Base-by-base conservation (phyloP, 2,113 vertebrate genomes). In the Rhinoderma darwinii region DNA sequence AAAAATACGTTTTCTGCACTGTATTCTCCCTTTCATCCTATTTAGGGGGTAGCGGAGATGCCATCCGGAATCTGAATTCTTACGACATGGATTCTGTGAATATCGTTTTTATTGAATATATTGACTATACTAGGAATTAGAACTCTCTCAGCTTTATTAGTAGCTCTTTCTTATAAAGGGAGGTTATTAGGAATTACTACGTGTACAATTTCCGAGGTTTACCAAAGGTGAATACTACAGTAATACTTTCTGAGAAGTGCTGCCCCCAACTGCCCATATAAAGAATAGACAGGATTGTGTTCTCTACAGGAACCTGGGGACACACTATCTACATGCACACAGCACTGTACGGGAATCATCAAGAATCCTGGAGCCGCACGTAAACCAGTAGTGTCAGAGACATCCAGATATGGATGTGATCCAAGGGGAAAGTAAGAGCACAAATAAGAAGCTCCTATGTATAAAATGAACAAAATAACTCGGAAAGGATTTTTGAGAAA, bases 371-470 rank as follows among this genome's bases (percentile, higher is more conserved):
- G 35, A 41, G 66, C 63, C 63, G 14, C 68, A 17, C 54, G 56
- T 41, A 74, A 18, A 54, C 47, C 66, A 84, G 7, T 4, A 74
- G 35, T 50, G 30, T 84, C 83, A 39, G 83, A 59, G 50, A 51
- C 20, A 73, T 83, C 25, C 47, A 83, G 61, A 51, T 35, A 83
- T 51, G 63, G 82, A 37, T 30, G 20, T 0, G 50, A 72, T 51
- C 82, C 82, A 83, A 30, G 68, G 3, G n/a, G 14, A 51, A 15
- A n/a, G n/a, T 12, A 11, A 11, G 25, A 25, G 82, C 27, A 35
- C 25, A 74, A 56, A 84, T 74, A 39, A 84, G 56, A 43, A 73
- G 35, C 63, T 5, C 56, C 83, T 84, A 56, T 84, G 82, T 54
- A 70, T 6, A 74, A 59, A 18, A 74, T 70, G 4, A 30, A 63